phyloP scores from a whole-genome alignment of 2,113 vertebrate genomes.

The Dissostichus mawsoni region DNA sequence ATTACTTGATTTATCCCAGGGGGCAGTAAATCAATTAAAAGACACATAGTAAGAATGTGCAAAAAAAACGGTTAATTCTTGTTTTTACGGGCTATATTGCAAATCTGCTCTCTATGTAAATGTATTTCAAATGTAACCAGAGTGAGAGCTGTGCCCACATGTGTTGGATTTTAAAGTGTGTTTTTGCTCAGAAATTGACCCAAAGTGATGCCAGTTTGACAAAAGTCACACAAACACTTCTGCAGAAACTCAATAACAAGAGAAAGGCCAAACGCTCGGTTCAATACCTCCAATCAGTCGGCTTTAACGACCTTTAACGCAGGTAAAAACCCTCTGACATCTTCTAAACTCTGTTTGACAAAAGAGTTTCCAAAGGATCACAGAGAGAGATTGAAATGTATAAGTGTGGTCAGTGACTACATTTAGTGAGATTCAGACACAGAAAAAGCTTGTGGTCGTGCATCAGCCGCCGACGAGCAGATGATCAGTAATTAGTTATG shows the following conservation, averaged over 20 bases:
- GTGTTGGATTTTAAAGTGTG: no score
- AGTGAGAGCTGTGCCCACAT: no score
- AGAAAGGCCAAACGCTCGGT: not conserved
- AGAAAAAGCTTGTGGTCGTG: not conserved
- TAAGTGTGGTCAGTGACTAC: not conserved
- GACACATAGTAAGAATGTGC: no score
- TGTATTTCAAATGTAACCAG: no score
- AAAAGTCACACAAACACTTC: not conserved
- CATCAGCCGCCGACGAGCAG: conserved; percentile 2
- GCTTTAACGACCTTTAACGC: not conserved
- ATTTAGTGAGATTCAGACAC: not conserved
- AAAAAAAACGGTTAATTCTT: no score
- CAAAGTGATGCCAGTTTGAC: not conserved
- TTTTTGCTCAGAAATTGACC: no score
- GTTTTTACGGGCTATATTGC: no score
- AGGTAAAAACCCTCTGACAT: not conserved
- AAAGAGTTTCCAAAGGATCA: not conserved
- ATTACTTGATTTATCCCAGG: no score
- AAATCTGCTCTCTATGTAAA: no score
- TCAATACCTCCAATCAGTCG: not conserved
- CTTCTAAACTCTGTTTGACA: not conserved
- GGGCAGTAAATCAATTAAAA: no score
- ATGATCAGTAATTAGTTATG: conserved; percentile 11
- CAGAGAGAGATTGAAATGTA: not conserved
- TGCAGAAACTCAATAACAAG: not conserved